A percentile compares a stretch with the other conserved stretches of the same genome.
These are phyloP conservation scores for Drosophila setosimentum DNA, from an alignment of 2,888 invertebrate genomes.

Conservation along the genomic window DNA sequence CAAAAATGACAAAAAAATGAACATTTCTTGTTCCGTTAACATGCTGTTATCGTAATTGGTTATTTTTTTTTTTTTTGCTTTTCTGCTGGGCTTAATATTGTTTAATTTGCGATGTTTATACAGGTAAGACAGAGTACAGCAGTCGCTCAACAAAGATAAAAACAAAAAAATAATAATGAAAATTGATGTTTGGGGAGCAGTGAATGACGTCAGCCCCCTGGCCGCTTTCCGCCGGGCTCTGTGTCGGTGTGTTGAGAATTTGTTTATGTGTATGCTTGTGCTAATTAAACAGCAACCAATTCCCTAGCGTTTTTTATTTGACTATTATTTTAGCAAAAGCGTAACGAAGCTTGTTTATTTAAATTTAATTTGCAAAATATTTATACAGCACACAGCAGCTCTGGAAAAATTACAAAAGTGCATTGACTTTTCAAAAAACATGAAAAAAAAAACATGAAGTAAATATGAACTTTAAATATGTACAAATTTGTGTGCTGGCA, in stretches of 20 bases:
- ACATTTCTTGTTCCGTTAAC: constrained; percentile 9
- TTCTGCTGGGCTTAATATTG: constrained; percentile 20
- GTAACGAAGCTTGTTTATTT: constrained; percentile 12
- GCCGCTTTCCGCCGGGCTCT: constrained; percentile 2
- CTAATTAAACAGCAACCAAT: constrained; percentile 61
- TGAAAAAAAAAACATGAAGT: constrained; percentile 7
- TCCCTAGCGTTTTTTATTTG: not conserved
- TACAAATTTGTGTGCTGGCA: constrained; percentile 13
- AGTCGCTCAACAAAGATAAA: constrained; percentile 47
- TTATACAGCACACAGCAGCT: constrained; percentile 20
- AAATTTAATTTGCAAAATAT: constrained; percentile 25
- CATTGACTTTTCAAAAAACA: constrained; percentile 58
- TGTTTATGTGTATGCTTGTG: constrained; percentile 35
- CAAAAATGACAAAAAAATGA: constrained; percentile 63
- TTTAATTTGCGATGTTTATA: constrained; percentile 43
- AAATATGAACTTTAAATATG: constrained; percentile 30
- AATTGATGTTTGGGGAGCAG: constrained; percentile 15
- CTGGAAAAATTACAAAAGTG: constrained; percentile 31
- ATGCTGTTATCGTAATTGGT: constrained; percentile 34
- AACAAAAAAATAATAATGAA: constrained; percentile 30
- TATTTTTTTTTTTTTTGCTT: constrained; percentile 1
- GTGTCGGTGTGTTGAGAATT: constrained; percentile 17
- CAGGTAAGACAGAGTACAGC: constrained; percentile 40
- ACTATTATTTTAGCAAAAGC: constrained; percentile 22
- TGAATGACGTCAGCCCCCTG: constrained; percentile 64